Base-by-base conservation (phyloP, 2,888 invertebrate species). In the Acanthoscelides obtectus region DNA sequence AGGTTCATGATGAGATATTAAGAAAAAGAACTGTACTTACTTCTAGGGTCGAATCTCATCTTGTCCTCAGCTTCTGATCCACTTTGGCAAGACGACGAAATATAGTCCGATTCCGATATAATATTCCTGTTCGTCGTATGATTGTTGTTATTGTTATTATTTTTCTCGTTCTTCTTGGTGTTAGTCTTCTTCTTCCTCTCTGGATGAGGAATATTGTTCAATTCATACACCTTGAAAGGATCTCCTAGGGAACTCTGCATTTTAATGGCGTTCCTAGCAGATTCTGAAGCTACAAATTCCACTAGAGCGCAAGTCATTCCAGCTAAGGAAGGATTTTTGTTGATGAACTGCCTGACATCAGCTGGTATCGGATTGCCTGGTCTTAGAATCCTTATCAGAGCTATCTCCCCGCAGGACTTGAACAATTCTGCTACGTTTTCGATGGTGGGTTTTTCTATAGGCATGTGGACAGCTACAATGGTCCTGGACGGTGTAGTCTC, bases 401-500 rank as follows among this genome's bases (percentile, higher is more conserved):
- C 94, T 66, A 98, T 96, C 84, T 96, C 96, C 2, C 97, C 97
- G 82, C 95, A 97, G 70, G 90, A 88, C 17, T 93, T 91, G 86
- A 98, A 97, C 75, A 97, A 86, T 82, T 96, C 94, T 0, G 96
- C 96, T n/a, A 97, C 95, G 79, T 92, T 92, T 85, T 97, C 97
- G 67, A 97, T 95, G 8, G 93, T 91, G 0, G 96, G 91, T 78
- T 92, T 93, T 65, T 96, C 95, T 72, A 93, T 88, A 0, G 96
- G 95, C 86, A 97, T 89, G 83, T 93, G 90, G 22, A 94, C 92
- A 0, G 94, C 96, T 63, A 98, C 93, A 21, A 98, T 93, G 0
- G 97, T 97, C 78, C 97, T 89, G 0, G 96, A 96, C 0, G 96
- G 95, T 69, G 96, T 94, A 0, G 97, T 96, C 86, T 97, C 97